phyloP scores from a whole-genome alignment of 2,113 vertebrate species.

The Caranx melampygus region DNA sequence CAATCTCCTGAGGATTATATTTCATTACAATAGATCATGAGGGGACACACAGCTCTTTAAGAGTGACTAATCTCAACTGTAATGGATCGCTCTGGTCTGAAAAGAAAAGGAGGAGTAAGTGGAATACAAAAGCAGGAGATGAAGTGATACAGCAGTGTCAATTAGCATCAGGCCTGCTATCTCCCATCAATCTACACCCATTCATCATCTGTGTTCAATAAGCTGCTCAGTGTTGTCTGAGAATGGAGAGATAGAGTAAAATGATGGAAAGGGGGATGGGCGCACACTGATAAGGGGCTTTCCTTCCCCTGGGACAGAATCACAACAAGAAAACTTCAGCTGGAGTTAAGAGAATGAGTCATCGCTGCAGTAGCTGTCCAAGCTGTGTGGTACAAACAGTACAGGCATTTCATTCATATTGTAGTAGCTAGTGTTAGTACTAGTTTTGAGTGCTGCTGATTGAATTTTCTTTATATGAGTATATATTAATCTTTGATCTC shows the following conservation, averaged over 20 bases:
- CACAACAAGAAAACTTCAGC: conserved; percentile 29
- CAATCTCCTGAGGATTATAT: conserved; percentile 50
- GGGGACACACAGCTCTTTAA: conserved; percentile 40
- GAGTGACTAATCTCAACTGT: conserved; percentile 48
- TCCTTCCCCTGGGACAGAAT: conserved; percentile 7
- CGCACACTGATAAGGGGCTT: conserved; percentile 37
- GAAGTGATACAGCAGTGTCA: conserved; percentile 69
- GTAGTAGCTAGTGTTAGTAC: background rate
- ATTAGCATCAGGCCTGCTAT: conserved; percentile 63
- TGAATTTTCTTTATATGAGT: too few relatives aligned
- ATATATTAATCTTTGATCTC: background rate
- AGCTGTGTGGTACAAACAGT: conserved; percentile 5
- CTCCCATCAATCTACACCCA: conserved; percentile 66
- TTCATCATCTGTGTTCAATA: conserved; percentile 74
- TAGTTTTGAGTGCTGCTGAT: background rate
- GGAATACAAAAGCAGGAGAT: conserved; percentile 64
- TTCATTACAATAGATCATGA: conserved; percentile 56
- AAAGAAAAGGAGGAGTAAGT: conserved; percentile 40
- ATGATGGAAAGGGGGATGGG: conserved; percentile 33
- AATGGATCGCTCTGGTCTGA: conserved; percentile 58
- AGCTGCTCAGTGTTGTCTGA: conserved; percentile 43
- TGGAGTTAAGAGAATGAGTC: conserved; percentile 36
- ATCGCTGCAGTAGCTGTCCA: conserved; percentile 1
- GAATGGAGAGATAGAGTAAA: conserved; percentile 36
- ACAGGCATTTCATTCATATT: background rate